Conservation (phyloP, 2,888 invertebrate genomes). For the Portevinia maculata region DNA sequence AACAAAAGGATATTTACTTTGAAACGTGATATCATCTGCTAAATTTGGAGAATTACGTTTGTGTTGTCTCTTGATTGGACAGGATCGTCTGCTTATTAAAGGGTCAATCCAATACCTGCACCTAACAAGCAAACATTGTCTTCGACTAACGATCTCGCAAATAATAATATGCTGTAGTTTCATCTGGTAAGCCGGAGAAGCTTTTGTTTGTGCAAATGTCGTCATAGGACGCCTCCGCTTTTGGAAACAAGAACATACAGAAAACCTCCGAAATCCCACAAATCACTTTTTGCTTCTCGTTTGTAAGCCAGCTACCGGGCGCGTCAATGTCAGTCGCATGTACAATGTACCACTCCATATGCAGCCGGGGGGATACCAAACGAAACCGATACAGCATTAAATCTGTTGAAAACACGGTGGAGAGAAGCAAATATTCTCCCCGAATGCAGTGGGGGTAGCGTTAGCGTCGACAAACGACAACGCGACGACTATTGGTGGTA, state of each 20-base stretch:
- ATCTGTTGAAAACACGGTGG: neutral
- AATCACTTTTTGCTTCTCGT: constrained; percentile 40
- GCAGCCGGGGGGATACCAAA: constrained; percentile 22
- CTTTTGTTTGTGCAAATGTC: constrained; percentile 40
- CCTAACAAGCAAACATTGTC: constrained; percentile 39
- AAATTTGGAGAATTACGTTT: constrained; percentile 64
- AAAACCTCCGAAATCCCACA: constrained; percentile 53
- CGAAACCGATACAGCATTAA: neutral
- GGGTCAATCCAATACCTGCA: constrained; percentile 15
- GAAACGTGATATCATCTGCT: constrained; percentile 60
- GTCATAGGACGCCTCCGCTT: constrained; percentile 61
- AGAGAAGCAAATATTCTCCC: constrained; percentile 18
- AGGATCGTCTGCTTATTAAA: constrained; percentile 27
- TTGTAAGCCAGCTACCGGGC: constrained; percentile 31
- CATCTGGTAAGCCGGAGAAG: constrained; percentile 32
- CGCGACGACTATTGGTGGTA: constrained; percentile 47
- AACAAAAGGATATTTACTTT: constrained; percentile 57
- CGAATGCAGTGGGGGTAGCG: constrained; percentile 48
- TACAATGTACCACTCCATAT: constrained; percentile 13
- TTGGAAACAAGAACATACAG: constrained; percentile 30
- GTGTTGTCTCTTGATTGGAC: no score
- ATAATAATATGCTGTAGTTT: constrained; percentile 22
- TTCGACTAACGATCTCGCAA: constrained; percentile 21
- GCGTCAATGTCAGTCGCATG: constrained; percentile 24
- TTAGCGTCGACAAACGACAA: constrained; percentile 21